These are phyloP conservation scores for Periparus ater DNA, from an alignment of 2,797 vertebrate species.

Conservation along the genomic window DNA sequence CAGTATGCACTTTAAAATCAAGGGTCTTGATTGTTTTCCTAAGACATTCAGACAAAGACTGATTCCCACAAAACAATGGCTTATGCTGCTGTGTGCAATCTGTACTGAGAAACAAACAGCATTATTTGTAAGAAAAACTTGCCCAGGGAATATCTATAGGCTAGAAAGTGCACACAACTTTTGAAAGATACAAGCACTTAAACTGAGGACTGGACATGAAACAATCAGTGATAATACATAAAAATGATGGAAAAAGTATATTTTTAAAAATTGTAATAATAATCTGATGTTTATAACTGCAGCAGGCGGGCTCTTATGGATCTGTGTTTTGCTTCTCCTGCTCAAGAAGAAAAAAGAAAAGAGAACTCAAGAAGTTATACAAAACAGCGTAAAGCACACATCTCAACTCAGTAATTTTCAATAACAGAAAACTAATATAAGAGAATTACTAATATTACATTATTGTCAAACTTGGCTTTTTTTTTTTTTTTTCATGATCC, in stretches of 20 bases:
- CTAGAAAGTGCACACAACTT: background rate
- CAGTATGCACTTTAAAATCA: background rate
- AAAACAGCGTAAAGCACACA: background rate
- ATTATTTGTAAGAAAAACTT: background rate
- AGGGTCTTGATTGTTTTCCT: background rate
- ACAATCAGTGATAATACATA: background rate
- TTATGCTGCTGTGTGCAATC: background rate
- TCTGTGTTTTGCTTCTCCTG: conserved; percentile 64
- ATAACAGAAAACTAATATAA: background rate
- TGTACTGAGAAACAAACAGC: background rate
- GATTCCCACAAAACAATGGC: background rate
- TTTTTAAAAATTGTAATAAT: conserved; percentile 13
- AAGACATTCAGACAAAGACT: background rate
- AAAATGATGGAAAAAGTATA: conserved; percentile 28
- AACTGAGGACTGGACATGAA: conserved; percentile 4
- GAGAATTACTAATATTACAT: background rate
- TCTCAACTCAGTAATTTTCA: background rate
- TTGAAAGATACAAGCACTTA: conserved; percentile 4
- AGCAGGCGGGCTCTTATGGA: background rate
- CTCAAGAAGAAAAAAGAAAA: conserved; percentile 63
- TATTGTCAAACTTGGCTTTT: background rate
- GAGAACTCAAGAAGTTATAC: conserved; percentile 60
- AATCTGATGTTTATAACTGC: conserved; percentile 55
- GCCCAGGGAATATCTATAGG: background rate
- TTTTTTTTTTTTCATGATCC: background rate